These are phyloP conservation scores for Tachysurus fulvidraco DNA, from an alignment of 2,113 vertebrate genomes.

Conservation along the genomic window DNA sequence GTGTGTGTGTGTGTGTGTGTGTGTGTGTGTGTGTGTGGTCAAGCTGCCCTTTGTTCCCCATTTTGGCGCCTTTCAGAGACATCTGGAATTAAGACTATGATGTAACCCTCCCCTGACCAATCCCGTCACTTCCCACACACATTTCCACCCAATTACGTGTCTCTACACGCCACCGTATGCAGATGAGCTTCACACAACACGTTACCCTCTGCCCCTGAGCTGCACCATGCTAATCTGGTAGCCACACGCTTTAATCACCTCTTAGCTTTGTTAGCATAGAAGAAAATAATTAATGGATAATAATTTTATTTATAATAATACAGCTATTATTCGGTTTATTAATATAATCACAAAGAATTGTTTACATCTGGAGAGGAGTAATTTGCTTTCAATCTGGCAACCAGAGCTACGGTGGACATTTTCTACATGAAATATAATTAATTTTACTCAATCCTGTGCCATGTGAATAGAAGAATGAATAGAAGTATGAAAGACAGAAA, in stretches of 20 bases:
- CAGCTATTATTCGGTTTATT: neutral
- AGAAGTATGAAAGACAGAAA: neutral
- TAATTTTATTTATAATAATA: neutral
- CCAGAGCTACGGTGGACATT: neutral
- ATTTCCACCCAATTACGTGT: neutral
- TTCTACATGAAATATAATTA: neutral
- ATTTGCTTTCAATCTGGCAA: neutral
- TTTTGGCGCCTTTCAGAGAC: conserved; percentile 33
- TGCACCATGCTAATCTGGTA: neutral
- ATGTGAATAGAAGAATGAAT: neutral
- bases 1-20: neutral
- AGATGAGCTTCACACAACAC: neutral
- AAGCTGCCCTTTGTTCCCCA: conserved; percentile 21
- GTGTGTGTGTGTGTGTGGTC: neutral
- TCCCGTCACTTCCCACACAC: neutral
- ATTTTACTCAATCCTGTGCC: neutral
- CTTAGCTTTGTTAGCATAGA: neutral
- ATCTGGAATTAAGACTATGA: conserved; percentile 30
- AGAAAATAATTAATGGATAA: too few relatives aligned
- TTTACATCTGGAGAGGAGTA: neutral
- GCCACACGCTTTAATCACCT: neutral
- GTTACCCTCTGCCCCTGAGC: neutral
- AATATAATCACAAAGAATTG: neutral
- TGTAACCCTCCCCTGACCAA: conserved; percentile 12
- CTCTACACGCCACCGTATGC: neutral